Evolutionary conservation across 2,888 invertebrate genomes (phyloP).

Genomic region (Pelosia muscerda): DNA sequence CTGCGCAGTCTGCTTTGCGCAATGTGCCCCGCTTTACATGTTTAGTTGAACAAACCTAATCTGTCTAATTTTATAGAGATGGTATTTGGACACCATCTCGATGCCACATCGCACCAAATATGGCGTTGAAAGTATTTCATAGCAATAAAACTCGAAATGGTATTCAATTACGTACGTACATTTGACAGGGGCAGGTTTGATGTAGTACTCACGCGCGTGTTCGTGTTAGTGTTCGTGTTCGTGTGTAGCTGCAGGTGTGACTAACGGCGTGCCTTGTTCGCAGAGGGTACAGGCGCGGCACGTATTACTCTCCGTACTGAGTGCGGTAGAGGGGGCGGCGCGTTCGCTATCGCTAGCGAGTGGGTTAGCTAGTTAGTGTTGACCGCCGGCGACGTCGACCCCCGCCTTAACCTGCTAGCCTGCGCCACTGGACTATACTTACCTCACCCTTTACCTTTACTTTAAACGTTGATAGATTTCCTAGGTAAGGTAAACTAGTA

Average conservation of each 20-base stretch:
- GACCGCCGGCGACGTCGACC: slow-evolving; percentile 38
- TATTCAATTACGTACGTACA: background rate
- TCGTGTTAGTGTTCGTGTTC: background rate
- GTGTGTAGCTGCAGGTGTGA: slow-evolving; percentile 44
- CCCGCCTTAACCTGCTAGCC: slow-evolving; percentile 38
- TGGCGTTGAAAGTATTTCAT: too few relatives aligned
- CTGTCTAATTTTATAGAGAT: background rate
- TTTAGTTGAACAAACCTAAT: background rate
- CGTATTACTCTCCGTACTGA: slow-evolving; percentile 91
- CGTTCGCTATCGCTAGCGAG: slow-evolving; percentile 49
- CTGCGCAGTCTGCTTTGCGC: background rate
- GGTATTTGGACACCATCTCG: slow-evolving; percentile 5
- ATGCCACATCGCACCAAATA: background rate
- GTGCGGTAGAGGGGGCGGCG: slow-evolving; percentile 69
- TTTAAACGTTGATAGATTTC: slow-evolving; percentile 35
- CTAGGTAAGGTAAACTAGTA: slow-evolving; percentile 41
- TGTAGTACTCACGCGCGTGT: background rate
- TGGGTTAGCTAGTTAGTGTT: slow-evolving; percentile 51
- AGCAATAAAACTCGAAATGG: slow-evolving; percentile 2
- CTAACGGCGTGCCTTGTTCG: slow-evolving; percentile 82
- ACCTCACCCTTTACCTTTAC: slow-evolving; percentile 40
- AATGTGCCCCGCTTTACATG: background rate
- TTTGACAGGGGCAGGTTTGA: background rate
- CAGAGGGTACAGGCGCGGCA: slow-evolving; percentile 90
- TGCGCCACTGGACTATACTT: slow-evolving; percentile 48